Evolutionary conservation across 2,113 vertebrate genomes (phyloP).

Genomic region (Phalacrocorax carbo): DNA sequence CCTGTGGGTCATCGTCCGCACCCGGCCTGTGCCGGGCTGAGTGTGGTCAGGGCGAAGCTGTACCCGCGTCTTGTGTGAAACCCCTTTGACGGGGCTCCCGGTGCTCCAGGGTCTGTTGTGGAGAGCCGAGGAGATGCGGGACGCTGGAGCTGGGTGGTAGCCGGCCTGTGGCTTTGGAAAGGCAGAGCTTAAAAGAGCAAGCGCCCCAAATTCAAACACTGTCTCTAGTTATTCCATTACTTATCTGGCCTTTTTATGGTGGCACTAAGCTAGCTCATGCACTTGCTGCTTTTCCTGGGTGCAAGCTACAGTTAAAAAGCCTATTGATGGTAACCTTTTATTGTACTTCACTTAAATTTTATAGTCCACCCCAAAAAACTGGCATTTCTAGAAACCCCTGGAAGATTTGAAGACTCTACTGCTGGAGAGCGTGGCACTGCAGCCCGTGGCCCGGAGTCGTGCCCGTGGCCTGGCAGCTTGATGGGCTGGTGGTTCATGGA

Average conservation of each 20-base stretch:
- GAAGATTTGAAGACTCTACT: neutral
- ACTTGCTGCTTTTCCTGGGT: neutral
- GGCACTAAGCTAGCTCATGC: neutral
- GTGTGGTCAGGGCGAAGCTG: neutral
- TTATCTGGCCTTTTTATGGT: neutral
- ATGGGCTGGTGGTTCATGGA: neutral
- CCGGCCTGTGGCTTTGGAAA: neutral
- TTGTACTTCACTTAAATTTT: neutral
- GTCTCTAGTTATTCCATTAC: neutral
- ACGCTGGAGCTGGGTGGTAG: neutral
- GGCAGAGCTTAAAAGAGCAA: neutral
- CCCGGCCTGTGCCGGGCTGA: rapidly evolving
- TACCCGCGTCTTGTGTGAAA: neutral
- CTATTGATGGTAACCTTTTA: rapidly evolving
- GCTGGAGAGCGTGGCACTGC: neutral
- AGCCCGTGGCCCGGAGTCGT: neutral
- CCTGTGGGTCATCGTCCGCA: rapidly evolving
- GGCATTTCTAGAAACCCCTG: neutral
- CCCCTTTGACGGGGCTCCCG: rapidly evolving
- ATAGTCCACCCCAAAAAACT: neutral
- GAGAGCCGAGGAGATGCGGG: neutral
- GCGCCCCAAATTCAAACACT: neutral
- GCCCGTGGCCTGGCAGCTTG: neutral
- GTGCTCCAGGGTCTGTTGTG: neutral
- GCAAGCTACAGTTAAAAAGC: neutral